Conservation (phyloP, 2,113 vertebrate genomes). For the Larimichthys crocea region DNA sequence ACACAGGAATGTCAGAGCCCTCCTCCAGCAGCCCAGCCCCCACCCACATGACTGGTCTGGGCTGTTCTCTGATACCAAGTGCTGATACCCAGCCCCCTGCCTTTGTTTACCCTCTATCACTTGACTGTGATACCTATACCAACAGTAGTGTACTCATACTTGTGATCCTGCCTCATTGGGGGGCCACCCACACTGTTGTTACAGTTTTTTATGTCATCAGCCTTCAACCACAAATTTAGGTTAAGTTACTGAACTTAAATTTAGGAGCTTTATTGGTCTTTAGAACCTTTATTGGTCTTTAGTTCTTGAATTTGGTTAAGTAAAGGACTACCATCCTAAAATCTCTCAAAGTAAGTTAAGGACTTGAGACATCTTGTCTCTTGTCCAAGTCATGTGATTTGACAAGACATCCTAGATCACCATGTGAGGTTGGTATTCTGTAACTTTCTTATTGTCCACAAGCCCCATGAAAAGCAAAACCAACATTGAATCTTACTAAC, state of each 20-base stretch:
- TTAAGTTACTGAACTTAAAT: not conserved
- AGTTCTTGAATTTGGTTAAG: not conserved
- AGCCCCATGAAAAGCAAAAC: too few species aligned
- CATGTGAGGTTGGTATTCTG: not conserved
- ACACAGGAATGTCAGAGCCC: conserved; percentile 42
- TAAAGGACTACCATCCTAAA: not conserved
- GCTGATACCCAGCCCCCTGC: not conserved
- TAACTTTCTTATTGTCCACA: too few species aligned
- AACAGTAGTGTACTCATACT: not conserved
- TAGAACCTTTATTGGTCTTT: not conserved
- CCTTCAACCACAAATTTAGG: not conserved
- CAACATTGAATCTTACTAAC: too few species aligned
- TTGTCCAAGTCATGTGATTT: not conserved
- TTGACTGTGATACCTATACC: conserved; percentile 8
- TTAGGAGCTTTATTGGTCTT: not conserved
- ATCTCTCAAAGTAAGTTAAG: not conserved
- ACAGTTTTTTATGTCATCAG: not conserved
- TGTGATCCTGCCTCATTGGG: not conserved
- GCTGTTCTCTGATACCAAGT: conserved; percentile 23
- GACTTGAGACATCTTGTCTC: not conserved
- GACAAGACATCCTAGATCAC: not conserved
- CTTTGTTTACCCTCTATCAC: not conserved
- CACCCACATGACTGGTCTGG: not conserved
- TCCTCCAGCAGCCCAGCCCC: conserved; percentile 20
- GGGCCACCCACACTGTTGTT: not conserved